A percentile compares a stretch with the other conserved stretches of the same genome.
Evolutionary conservation across 2,797 vertebrate species (phyloP).

Genomic region (Florisuga fusca): DNA sequence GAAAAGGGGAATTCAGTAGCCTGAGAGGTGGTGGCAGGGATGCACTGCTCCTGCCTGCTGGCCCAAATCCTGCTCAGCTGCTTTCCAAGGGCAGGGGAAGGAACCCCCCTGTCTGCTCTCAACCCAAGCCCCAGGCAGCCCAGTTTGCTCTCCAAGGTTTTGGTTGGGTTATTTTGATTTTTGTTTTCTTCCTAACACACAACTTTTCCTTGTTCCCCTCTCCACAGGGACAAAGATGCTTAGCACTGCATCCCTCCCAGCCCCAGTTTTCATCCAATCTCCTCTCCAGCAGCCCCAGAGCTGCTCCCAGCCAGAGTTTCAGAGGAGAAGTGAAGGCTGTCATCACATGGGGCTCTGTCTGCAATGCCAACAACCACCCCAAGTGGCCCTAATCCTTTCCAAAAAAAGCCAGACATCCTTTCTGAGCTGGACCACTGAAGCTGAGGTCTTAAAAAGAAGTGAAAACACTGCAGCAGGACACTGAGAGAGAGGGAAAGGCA

Average conservation of each 20-base stretch:
- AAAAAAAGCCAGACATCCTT: background rate
- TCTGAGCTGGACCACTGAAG: background rate
- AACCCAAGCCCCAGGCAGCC: background rate
- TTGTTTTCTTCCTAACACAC: background rate
- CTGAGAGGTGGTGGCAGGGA: background rate
- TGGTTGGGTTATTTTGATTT: no score
- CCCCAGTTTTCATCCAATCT: background rate
- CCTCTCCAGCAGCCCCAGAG: background rate
- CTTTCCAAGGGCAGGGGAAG: background rate
- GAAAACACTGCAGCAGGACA: background rate
- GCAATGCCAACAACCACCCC: background rate
- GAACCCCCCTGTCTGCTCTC: background rate
- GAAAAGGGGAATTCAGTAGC: background rate
- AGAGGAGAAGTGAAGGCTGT: background rate
- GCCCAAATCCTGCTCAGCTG: background rate
- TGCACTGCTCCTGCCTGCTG: background rate
- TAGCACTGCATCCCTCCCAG: background rate
- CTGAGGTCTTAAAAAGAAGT: rapidly evolving
- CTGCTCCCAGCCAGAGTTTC: background rate
- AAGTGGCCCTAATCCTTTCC: background rate
- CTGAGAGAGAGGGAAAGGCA: rapidly evolving
- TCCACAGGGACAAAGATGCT: background rate
- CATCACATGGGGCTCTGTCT: rapidly evolving
- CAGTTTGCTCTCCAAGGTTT: background rate
- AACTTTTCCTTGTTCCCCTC: background rate